Evolutionary conservation across 1,140 invertebrate genomes (phyloP).

Genomic region (Nasonia giraulti): DNA sequence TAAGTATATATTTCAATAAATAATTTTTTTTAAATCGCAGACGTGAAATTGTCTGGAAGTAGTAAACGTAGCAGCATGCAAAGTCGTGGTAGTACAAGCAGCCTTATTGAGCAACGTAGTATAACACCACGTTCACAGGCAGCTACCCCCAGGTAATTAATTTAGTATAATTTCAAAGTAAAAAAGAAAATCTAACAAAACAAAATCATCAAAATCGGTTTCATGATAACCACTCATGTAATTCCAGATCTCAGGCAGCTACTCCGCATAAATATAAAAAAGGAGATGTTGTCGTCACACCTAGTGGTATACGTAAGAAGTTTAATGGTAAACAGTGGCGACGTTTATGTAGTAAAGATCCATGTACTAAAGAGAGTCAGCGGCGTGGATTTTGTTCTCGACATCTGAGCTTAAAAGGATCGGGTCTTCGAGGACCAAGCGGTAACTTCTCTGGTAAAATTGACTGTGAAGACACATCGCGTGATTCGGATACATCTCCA

Average conservation of each 20-base stretch:
- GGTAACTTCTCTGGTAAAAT: slow-evolving; percentile 75
- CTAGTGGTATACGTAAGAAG: slow-evolving; percentile 97
- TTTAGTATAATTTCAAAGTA: not conserved
- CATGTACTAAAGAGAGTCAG: slow-evolving; percentile 98
- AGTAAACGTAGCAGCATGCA: slow-evolving; percentile 93
- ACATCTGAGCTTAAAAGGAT: slow-evolving; percentile 92
- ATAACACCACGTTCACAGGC: slow-evolving; percentile 90
- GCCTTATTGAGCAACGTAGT: slow-evolving; percentile 85
- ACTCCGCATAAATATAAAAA: slow-evolving; percentile 98
- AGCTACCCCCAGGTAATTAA: slow-evolving; percentile 84
- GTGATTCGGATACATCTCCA: slow-evolving; percentile 91
- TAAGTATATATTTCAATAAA: not conserved
- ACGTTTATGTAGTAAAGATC: slow-evolving; percentile 94
- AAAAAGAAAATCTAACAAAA: not conserved
- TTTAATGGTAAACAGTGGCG: slow-evolving; percentile 99
- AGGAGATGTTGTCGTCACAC: slow-evolving; percentile 97
- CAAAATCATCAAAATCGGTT: not conserved
- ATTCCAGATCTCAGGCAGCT: slow-evolving; percentile 88
- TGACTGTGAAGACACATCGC: slow-evolving; percentile 92
- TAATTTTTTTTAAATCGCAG: slow-evolving; percentile 60
- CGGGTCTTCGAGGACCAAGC: slow-evolving; percentile 76
- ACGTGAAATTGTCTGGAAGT: slow-evolving; percentile 79
- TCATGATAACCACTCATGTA: slow-evolving; percentile 48
- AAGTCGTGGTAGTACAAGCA: slow-evolving; percentile 90
- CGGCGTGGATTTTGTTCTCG: slow-evolving; percentile 95